phyloP scores from a whole-genome alignment of 1,140 invertebrate genomes.

The Homarus americanus region DNA sequence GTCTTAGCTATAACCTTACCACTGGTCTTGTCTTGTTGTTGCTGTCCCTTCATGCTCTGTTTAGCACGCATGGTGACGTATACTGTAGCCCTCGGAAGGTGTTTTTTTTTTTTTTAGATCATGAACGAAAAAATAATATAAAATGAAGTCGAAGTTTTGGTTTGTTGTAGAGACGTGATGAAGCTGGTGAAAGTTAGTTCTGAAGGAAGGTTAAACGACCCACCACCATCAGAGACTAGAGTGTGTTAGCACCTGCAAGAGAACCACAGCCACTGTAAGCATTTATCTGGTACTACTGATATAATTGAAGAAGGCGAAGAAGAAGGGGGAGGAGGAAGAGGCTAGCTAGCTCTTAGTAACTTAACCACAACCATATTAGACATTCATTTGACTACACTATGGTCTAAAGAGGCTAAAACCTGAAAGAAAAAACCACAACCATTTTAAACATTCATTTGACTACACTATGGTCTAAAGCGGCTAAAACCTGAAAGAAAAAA shows the following conservation, averaged over 20 bases:
- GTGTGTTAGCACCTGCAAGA: constrained; percentile 44
- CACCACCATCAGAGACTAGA: constrained; percentile 35
- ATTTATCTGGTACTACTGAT: neutral
- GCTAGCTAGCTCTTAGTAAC: neutral
- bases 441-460: neutral
- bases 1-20: neutral
- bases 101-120: too few species aligned
- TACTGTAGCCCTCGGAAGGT: neutral
- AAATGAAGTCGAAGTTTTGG: neutral
- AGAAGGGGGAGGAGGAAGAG: too few species aligned
- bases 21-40: neutral
- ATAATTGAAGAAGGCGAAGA: too few species aligned
- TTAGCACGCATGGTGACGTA: constrained; percentile 20
- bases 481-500: too few species aligned
- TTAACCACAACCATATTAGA: neutral
- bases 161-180: neutral
- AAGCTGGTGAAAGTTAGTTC: constrained; percentile 19
- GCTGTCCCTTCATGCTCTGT: neutral
- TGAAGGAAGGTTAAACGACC: constrained; percentile 17
- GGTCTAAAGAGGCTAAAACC: neutral
- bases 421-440: neutral
- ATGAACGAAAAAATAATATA: too few species aligned
- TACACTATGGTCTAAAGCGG: neutral
- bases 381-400: neutral
- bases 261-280: constrained; percentile 48